Conservation (phyloP, 2,113 vertebrate species). For the Apaloderma vittatum region DNA sequence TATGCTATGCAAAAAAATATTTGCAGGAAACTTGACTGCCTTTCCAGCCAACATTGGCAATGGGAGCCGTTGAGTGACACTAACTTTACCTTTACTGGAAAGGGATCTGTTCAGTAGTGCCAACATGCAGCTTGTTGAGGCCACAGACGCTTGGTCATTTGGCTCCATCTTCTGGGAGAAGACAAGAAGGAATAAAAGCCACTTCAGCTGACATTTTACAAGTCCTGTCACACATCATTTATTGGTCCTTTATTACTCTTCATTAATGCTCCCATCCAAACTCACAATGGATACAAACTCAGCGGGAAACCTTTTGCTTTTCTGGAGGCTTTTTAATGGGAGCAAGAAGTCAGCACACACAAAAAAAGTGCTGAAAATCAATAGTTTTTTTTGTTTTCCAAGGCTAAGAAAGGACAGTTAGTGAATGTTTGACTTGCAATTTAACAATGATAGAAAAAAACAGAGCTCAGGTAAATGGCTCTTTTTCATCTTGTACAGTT, state of each 20-base stretch:
- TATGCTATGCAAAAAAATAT: neutral
- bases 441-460: neutral
- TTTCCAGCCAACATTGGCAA: neutral
- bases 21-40: neutral
- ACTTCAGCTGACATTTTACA: neutral
- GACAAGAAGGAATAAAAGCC: neutral
- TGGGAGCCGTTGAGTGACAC: neutral
- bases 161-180: constrained; percentile 65
- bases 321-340: constrained; percentile 8
- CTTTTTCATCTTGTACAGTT: constrained; percentile 4
- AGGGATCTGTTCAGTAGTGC: neutral
- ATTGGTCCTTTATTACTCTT: constrained; percentile 7
- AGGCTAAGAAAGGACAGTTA: constrained; percentile 36
- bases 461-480: constrained; percentile 2
- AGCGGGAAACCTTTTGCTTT: constrained; percentile 1
- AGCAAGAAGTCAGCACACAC: neutral
- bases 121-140: rapidly evolving
- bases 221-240: neutral
- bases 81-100: neutral
- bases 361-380: constrained; percentile 31
- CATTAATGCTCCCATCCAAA: constrained; percentile 6
- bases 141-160: constrained; percentile 35
- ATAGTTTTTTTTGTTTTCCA: constrained; percentile 30
- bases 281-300: constrained; percentile 6
- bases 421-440: constrained; percentile 32